Evolutionary conservation across 2,797 vertebrate species (phyloP).

Genomic region (Harpagifer antarcticus): DNA sequence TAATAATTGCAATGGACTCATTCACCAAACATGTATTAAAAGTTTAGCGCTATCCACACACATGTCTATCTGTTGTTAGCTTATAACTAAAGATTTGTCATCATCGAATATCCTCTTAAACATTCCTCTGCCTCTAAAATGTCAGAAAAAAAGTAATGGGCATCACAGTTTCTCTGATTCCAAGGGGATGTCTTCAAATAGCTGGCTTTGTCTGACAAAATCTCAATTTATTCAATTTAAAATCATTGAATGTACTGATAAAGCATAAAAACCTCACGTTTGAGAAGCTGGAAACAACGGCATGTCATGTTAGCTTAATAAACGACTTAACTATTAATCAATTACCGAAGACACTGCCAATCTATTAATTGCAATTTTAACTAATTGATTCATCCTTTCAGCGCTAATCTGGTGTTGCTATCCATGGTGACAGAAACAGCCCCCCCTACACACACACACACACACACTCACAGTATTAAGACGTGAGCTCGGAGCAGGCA

Average conservation of each 20-base stretch:
- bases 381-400: not conserved
- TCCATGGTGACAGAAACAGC: slow-evolving; percentile 26
- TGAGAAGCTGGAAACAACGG: not conserved
- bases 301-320: not conserved
- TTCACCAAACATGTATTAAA: not conserved
- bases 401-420: not conserved
- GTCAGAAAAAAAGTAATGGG: no score
- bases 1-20: not conserved
- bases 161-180: not conserved
- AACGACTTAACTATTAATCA: not conserved
- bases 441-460: not conserved
- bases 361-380: not conserved
- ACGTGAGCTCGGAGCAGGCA: slow-evolving; percentile 58
- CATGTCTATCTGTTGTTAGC: not conserved
- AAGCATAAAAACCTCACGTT: not conserved
- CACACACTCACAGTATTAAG: slow-evolving; percentile 23
- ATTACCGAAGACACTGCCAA: not conserved
- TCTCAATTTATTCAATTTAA: not conserved
- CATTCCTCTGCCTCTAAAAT: not conserved
- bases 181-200: not conserved
- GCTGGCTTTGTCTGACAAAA: not conserved
- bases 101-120: not conserved
- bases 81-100: not conserved
- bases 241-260: not conserved
- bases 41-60: not conserved